Base-by-base conservation (phyloP, 2,113 vertebrate genomes). In the Hemicordylus capensis region DNA sequence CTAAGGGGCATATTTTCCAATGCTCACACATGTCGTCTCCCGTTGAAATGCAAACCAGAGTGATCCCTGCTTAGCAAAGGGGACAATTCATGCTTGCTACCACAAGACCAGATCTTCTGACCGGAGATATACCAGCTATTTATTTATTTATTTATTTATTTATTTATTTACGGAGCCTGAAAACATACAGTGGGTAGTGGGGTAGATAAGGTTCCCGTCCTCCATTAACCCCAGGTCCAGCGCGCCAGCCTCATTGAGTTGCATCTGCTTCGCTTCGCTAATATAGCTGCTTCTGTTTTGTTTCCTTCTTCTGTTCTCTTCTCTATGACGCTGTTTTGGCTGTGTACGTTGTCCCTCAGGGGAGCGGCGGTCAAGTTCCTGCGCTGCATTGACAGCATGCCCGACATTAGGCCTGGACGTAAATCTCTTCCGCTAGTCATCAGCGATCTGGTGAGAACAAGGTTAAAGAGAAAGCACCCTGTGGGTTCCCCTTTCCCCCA, bases 321-420 rank as follows among this genome's bases (percentile, higher is more conserved):
- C 83, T 90, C 88, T 92, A 39, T 86, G 69, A 82, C 39, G 85
- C 59, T 82, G 81, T 70, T 58, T 82, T 83, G 80, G 73, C 80
- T 85, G 86, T n/a, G n/a, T n/a, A n/a, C 19, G 44, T 81, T 66
- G 22, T 88, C 78, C 37, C 84, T 67, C 93, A 95, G 95, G 73
- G 95, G 95, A 93, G 95, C 94, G 1, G 95, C 94, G 80, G 95
- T 95, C 88, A 96, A 89, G 90, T 95, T 96, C 92, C 95, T 96
- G 88, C 93, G 91, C 94, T 95, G 95, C 93, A 96, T 96, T 95
- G 94, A 96, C 95, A 96, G 95, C 93, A 96, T 96, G 95, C 95
- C 95, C 75, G 94, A 96, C 91, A 96, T 96, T 95, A 96, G 93
- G 87, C 95, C 92, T n/a, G 94, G 95, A 93, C 94, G 95, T 92